Base-by-base conservation (phyloP, 2,888 invertebrate species). In the Matsumyia berberina region DNA sequence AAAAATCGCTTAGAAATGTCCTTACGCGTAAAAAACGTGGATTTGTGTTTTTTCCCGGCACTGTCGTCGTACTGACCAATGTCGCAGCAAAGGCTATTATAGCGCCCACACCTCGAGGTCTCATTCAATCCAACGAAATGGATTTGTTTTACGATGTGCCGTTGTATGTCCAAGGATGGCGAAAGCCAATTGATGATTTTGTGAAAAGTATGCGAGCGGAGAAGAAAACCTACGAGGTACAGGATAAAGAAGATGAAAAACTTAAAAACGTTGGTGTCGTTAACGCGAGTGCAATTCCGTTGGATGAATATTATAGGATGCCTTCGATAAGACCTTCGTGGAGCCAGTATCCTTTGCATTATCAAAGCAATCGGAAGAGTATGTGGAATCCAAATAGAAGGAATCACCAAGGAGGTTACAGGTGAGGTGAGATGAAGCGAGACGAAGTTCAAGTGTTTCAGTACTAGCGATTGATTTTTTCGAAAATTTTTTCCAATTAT, bases 141-240 rank as follows among this genome's bases (percentile, higher is more conserved):
- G 80, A 79, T 66, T 2, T 85, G 7, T 74, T 80, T n/a, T 85
- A 60, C 33, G 80, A 79, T 15, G 19, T 85, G 1, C 85, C 85
- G 3, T 15, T 70, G 1, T 42, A 57, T 17, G 70, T 85, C 5
- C 69, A 85, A 0, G 85, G 85, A 2, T 85, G 85, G 85, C 67
- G 58, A 9, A 29, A 80, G 2, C 85, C 85, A 17, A 11, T 57
- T 1, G 37, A 60, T 0, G 49, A 29, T 6, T 66, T 46, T 17
- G 19, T 66, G 1, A 58, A 64, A 7, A 9, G 12, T 15, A 37
- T 55, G 11, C 35, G 17, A 5, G 35, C 37, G 0, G 11, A 44
- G 5, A 35, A 12, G 1, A 70, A 29, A 35, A 11, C 17, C 1
- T 37, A 76, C n/a, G 19, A 74, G 0, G 35, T 12, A 24, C 24